Conservation (phyloP, 2,888 invertebrate species). For the Chromoteleia sp. region DNA sequence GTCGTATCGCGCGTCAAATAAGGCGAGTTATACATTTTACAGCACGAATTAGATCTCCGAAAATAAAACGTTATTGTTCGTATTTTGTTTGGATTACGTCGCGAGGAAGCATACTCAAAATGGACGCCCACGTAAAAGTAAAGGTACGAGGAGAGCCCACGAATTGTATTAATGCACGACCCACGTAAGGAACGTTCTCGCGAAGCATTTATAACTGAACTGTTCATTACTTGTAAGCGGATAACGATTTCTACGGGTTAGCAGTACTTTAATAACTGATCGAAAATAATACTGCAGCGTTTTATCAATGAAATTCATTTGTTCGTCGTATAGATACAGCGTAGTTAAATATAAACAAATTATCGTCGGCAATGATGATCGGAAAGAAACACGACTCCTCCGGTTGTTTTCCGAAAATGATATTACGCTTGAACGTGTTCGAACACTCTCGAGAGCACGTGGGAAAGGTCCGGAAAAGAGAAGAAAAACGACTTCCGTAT, state of each 20-base stretch:
- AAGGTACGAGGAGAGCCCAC: constrained; percentile 9
- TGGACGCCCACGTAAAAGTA: constrained; percentile 28
- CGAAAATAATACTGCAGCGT: background rate
- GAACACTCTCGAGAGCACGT: constrained; percentile 23
- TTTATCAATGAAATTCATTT: constrained; percentile 32
- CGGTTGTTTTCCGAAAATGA: constrained; percentile 16
- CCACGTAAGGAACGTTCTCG: constrained; percentile 52
- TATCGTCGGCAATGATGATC: constrained; percentile 1
- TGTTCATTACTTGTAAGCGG: background rate
- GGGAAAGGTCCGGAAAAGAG: constrained; percentile 36
- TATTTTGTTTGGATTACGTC: background rate
- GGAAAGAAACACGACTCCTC: background rate
- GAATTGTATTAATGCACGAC: constrained; percentile 32
- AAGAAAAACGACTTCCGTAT: constrained; percentile 61
- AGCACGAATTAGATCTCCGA: too few relatives aligned
- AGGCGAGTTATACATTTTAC: too few relatives aligned
- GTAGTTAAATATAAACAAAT: background rate
- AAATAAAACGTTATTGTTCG: too few relatives aligned
- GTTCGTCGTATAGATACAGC: background rate
- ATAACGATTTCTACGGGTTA: constrained; percentile 1
- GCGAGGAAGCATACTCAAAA: constrained; percentile 15
- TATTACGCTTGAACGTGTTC: constrained; percentile 17
- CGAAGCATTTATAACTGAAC: constrained; percentile 19
- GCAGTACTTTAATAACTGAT: constrained; percentile 17
- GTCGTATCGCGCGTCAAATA: too few relatives aligned